Evolutionary conservation across 1,140 invertebrate genomes (phyloP).

Genomic region (Ridgeia piscesae): DNA sequence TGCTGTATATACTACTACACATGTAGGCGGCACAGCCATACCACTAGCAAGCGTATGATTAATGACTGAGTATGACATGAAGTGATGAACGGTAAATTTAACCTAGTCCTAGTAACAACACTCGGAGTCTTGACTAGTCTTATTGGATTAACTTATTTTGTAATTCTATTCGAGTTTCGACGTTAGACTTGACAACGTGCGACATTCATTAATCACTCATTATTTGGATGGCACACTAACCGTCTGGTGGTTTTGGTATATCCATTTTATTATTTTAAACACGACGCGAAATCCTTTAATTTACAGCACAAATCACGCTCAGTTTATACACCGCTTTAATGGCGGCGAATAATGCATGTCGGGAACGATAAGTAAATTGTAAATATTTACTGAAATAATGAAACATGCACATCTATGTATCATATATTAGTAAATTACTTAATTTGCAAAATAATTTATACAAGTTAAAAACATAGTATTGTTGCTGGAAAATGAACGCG

Average conservation of each 20-base stretch:
- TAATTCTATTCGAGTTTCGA: too few relatives aligned
- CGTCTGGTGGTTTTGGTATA: constrained; percentile 36
- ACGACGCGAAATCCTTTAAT: not conserved
- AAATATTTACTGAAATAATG: not conserved
- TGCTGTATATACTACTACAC: too few relatives aligned
- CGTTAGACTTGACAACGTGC: not conserved
- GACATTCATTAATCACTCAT: not conserved
- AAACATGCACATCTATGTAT: not conserved
- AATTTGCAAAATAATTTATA: not conserved
- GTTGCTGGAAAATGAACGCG: not conserved
- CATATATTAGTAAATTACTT: not conserved
- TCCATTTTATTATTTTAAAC: constrained; percentile 33
- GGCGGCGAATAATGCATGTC: not conserved
- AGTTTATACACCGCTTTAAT: not conserved
- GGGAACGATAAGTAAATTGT: not conserved
- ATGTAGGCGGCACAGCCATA: too few relatives aligned
- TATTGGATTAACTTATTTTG: too few relatives aligned
- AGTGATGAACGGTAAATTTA: too few relatives aligned
- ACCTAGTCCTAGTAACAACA: too few relatives aligned
- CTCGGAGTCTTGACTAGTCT: too few relatives aligned
- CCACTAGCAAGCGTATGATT: too few relatives aligned
- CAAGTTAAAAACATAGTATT: not conserved
- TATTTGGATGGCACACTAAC: constrained; percentile 21
- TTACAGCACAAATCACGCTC: not conserved
- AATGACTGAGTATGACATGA: too few relatives aligned